Evolutionary conservation across 2,888 invertebrate genomes (phyloP), one percentile per base, ranked within the genome.

Genomic region (Serrognathus titanus): DNA sequence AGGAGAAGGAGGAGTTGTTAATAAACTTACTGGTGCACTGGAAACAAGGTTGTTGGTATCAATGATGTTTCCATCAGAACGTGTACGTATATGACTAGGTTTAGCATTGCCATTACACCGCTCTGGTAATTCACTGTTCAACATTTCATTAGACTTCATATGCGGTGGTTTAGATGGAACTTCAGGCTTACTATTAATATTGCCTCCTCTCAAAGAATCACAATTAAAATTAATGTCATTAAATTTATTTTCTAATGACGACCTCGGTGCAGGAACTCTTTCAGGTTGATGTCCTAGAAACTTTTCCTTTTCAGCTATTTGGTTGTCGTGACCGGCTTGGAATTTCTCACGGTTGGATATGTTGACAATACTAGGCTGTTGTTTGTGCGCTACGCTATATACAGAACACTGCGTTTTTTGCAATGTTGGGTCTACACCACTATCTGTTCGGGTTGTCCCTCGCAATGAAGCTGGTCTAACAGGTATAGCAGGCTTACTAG

Each of bases 401-500:
- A 88, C 80, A 2, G 73, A 74, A 67, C 75, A 75, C 74, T 88
- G 88, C 47, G 87, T 83, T 67, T 85, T 83, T 72, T 88, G 88
- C 63, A 88, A 76, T 43, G 67, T 51, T 11, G 81, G 79, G 24
- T 81, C 24, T 31, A 31, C 80, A 74, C 79, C 58, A 81, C 77
- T 72, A 80, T 83, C 72, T 83, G 82, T 58, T 50, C 64, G 55
- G 7, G 61, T 48, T 13, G 57, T 48, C 12, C 58, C 60, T 12
- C 84, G 81, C 57, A 89, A 78, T 46, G 86, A 84, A 40, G 87
- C 85, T 11, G 92, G 92, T 54, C 92, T 82, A 74, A 91, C 90
- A 49, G 92, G 92, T 63, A 92, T 85, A 50, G 88, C 88, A 5
- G 92, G 92, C 76, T 92, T 92, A 71, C 83, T 79, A 35, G 78